These are phyloP conservation scores for Orbicella faveolata DNA, from an alignment of 64 coral and sea anemone species.

Conservation along the genomic window DNA sequence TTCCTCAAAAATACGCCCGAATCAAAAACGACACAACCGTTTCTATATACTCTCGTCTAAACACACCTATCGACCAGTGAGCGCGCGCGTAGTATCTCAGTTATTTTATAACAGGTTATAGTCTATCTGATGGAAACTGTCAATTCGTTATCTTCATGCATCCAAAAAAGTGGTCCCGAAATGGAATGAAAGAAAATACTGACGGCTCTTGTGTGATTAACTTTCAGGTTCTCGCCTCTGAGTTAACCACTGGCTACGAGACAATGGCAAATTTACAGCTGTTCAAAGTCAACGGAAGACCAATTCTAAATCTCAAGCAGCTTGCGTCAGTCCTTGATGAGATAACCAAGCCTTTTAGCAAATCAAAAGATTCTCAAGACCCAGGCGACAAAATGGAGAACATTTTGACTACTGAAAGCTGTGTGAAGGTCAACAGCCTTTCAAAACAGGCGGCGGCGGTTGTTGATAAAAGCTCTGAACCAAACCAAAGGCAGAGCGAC, in stretches of 20 bases:
- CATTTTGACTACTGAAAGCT: conserved; percentile 37
- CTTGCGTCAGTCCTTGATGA: conserved; percentile 78
- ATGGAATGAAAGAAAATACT: neutral
- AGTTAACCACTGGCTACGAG: conserved; percentile 90
- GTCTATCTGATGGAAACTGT: no score
- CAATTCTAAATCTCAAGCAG: conserved; percentile 80
- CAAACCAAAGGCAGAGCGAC: neutral
- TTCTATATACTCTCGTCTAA: no score
- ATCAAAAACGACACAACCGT: no score
- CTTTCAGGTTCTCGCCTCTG: conserved; percentile 80
- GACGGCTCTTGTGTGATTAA: neutral
- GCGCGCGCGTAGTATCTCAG: no score
- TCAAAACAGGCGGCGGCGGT: neutral
- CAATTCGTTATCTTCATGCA: no score
- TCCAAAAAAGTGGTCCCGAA: neutral
- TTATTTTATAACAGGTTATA: no score
- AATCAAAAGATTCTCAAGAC: neutral
- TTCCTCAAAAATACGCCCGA: no score
- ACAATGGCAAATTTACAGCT: conserved; percentile 86
- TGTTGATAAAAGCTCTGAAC: neutral
- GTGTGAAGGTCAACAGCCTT: conserved; percentile 10
- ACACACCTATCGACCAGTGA: no score
- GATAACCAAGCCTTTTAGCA: conserved; percentile 67
- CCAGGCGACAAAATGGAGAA: neutral
- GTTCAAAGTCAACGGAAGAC: conserved; percentile 85